Percentiles rank a stretch among this genome's conserved stretches.
These are phyloP conservation scores for Augiades crinisus DNA, from an alignment of 2,888 invertebrate genomes.

Conservation along the genomic window DNA sequence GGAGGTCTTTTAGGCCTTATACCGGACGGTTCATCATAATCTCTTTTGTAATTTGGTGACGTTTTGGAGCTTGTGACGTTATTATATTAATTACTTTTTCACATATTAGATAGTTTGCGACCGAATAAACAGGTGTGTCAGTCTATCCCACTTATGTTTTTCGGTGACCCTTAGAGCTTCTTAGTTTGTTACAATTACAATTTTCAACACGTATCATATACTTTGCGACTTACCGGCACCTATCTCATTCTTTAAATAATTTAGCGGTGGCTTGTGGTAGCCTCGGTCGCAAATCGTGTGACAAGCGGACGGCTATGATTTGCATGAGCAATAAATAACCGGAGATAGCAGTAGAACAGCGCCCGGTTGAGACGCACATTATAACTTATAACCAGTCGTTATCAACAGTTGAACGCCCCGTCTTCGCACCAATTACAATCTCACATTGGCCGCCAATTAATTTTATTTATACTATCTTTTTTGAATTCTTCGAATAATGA, in stretches of 20 bases:
- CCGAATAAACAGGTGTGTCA: too few species aligned
- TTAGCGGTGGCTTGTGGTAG: not conserved
- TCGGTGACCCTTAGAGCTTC: too few species aligned
- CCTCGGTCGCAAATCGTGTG: conserved; percentile 38
- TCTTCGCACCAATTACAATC: conserved; percentile 56
- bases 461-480: conserved; percentile 7
- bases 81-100: too few species aligned
- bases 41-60: too few species aligned
- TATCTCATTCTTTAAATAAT: conserved; percentile 9
- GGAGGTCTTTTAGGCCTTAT: too few species aligned
- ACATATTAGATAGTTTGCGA: too few species aligned
- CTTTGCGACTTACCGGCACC: too few species aligned
- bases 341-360: conserved; percentile 54
- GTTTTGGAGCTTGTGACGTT: too few species aligned
- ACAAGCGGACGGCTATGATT: conserved; percentile 51
- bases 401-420: conserved; percentile 74
- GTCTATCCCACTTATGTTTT: too few species aligned
- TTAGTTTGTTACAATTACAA: too few species aligned
- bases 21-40: too few species aligned
- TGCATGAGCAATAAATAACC: conserved; percentile 70
- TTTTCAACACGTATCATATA: too few species aligned
- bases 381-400: conserved; percentile 50
- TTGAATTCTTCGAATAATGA: not conserved
- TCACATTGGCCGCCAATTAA: conserved; percentile 4
- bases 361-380: conserved; percentile 48